A percentile compares a stretch with the other conserved stretches of the same genome.
phyloP scores from a whole-genome alignment of 2,113 vertebrate genomes.

The Rana temporaria region DNA sequence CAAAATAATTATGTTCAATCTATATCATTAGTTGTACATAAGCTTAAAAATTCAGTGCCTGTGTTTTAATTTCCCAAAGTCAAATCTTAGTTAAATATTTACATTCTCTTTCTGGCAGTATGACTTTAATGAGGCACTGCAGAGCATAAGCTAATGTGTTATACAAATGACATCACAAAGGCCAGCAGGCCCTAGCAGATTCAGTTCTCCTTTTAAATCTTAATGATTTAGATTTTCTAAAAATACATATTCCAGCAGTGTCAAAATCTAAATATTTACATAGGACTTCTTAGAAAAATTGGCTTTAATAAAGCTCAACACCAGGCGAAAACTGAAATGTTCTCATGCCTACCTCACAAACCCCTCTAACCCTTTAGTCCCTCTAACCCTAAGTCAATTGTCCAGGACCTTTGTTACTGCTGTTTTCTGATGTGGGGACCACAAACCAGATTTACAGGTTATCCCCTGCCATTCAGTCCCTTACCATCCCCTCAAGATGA shows the following conservation, averaged over 20 bases:
- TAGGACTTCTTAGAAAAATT: background rate
- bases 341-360: no score
- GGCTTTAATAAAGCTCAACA: no score
- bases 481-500: no score
- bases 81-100: constrained; percentile 31
- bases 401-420: no score
- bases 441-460: no score
- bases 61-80: constrained; percentile 23
- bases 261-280: constrained; percentile 15
- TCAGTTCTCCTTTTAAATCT: background rate
- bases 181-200: constrained; percentile 1
- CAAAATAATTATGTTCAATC: background rate
- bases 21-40: background rate
- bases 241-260: background rate
- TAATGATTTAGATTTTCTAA: background rate
- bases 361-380: no score
- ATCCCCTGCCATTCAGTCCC: no score
- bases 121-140: constrained; percentile 5
- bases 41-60: background rate
- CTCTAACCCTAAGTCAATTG: no score
- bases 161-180: constrained; percentile 21
- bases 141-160: background rate
- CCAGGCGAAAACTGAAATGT: no score
- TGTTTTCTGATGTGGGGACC: no score
- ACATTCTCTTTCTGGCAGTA: constrained; percentile 20